Percentiles rank a stretch among this genome's conserved stretches.
phyloP scores from a whole-genome alignment of 2,888 invertebrate species.

The Mimumesa dahlbomi region DNA sequence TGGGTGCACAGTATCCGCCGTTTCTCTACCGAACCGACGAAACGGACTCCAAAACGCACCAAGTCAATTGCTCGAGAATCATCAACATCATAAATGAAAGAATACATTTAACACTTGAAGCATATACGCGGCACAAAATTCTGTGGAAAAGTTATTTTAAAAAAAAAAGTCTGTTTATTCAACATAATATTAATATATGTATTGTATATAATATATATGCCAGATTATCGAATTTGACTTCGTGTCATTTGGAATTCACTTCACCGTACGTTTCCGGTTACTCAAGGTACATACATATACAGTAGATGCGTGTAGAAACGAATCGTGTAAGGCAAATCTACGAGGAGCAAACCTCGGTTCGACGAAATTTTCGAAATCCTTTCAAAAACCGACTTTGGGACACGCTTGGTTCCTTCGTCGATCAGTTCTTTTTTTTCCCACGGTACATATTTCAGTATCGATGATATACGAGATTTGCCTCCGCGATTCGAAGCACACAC shows the following conservation, averaged over 20 bases:
- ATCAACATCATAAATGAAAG: not conserved
- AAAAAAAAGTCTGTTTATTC: too few relatives aligned
- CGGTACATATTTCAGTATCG: not conserved
- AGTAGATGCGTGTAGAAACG: conserved; percentile 28
- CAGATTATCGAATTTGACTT: too few relatives aligned
- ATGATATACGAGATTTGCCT: not conserved
- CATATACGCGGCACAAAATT: too few relatives aligned
- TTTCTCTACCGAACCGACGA: too few relatives aligned
- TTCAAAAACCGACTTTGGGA: not conserved
- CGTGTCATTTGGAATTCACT: conserved; percentile 15
- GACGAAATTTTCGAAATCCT: not conserved
- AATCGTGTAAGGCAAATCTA: conserved; percentile 1
- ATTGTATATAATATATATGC: too few relatives aligned
- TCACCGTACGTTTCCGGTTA: conserved; percentile 2
- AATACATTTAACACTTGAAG: too few relatives aligned
- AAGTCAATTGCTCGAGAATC: not conserved
- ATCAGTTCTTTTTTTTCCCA: too few relatives aligned
- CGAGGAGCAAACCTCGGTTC: conserved; percentile 5
- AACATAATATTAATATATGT: too few relatives aligned
- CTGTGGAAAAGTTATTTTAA: too few relatives aligned
- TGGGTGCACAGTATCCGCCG: not conserved
- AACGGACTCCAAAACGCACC: not conserved
- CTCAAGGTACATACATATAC: conserved; percentile 29
- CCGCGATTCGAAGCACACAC: not conserved
- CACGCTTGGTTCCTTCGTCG: too few relatives aligned